Base-by-base conservation (phyloP, 2,797 vertebrate species). In the Natrix natrix region DNA sequence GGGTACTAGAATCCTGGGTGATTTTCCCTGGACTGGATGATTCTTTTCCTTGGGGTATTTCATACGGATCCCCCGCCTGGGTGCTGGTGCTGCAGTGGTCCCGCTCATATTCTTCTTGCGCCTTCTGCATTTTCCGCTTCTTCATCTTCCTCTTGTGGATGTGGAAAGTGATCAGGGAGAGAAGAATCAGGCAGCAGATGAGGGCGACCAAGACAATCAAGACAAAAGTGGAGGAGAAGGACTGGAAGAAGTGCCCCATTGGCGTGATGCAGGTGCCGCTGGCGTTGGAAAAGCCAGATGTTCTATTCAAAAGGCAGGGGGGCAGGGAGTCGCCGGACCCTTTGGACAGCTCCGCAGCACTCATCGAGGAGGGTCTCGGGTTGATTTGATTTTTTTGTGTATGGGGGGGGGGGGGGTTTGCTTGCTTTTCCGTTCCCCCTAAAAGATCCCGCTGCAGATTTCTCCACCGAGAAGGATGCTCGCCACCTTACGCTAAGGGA, bases 71-170 rank as follows among this genome's bases (percentile, higher is more conserved):
- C 97, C 97, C 94, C 97, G 98, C 94, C 90, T 90, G 95, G n/a
- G 11, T 95, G 43, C 95, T 94, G 28, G 93, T 96, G 94, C 95
- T 98, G 98, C 98, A 98, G 97, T 99, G 98, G 98, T 99, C 99
- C 96, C 99, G 98, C 96, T 99, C 99, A 1, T 99, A 99, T 90
- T 99, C 99, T 97, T 99, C 98, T 97, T 99, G 99, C 92, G 99
- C 99, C 96, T 98, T 98, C 96, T 98, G 98, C 96, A 99, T 99
- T 98, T 99, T 99, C 97, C 98, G 98, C 87, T 98, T 99, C 97
- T 98, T 99, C 97, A 99, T 99, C 98, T 98, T 99, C 94, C 98
- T 98, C 97, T 99, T 99, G 98, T 99, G 99, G 96, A 99, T 96
- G 95, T 99, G 99, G 97, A 99, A 99, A 93, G 99, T 99, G 95